phyloP scores from a whole-genome alignment of 1,140 invertebrate genomes.

The Oryctes rhinoceros region DNA sequence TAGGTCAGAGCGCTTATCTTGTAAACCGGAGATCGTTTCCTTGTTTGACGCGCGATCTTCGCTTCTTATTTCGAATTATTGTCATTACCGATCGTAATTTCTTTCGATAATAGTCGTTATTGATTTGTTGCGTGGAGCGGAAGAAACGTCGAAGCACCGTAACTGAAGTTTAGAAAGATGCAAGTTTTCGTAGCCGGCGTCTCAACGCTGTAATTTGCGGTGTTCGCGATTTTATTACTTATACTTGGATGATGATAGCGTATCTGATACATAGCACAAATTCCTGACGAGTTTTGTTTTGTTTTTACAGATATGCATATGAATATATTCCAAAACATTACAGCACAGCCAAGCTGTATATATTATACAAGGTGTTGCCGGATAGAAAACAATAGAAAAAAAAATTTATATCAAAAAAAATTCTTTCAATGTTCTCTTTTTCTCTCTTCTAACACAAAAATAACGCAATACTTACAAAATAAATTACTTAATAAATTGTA shows the following conservation, averaged over 20 bases:
- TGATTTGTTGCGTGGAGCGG: constrained; percentile 10
- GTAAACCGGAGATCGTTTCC: not conserved
- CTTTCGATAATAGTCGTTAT: constrained; percentile 24
- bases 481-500: no score
- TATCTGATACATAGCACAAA: constrained; percentile 7
- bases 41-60: constrained; percentile 20
- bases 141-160: not conserved
- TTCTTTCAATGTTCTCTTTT: no score
- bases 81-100: constrained; percentile 17
- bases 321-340: no score
- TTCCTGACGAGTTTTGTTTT: not conserved
- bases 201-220: constrained; percentile 13
- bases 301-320: no score
- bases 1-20: not conserved
- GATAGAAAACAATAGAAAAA: no score
- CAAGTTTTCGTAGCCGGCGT: not conserved
- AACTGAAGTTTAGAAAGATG: not conserved
- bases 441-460: no score
- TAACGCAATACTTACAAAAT: no score
- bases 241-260: not conserved
- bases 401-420: no score
- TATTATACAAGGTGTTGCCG: no score
- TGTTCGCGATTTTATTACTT: not conserved
- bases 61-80: constrained; percentile 30
- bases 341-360: no score